Evolutionary conservation across 1,140 invertebrate species (phyloP).

Genomic region (Homarus americanus): DNA sequence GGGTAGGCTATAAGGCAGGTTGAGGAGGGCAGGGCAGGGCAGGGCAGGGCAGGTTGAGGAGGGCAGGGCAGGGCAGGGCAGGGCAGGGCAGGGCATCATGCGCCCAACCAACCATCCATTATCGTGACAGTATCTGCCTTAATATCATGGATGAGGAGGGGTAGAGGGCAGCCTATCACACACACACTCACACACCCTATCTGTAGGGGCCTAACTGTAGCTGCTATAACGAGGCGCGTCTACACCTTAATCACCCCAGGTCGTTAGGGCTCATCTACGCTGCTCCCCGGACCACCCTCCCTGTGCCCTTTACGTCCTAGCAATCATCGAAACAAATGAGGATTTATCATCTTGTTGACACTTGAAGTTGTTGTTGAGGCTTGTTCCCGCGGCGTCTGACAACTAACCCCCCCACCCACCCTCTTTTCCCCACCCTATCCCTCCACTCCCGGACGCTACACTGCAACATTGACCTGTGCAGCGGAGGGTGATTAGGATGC

Average conservation of each 20-base stretch:
- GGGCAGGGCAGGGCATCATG: no score
- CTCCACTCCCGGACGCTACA: neutral
- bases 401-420: neutral
- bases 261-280: neutral
- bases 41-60: no score
- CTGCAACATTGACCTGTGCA: neutral
- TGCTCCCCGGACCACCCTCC: neutral
- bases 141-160: no score
- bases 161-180: neutral
- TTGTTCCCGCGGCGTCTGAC: no score
- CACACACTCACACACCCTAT: neutral
- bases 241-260: neutral
- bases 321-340: constrained; percentile 9
- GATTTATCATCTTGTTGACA: constrained; percentile 15
- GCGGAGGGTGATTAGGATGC: neutral
- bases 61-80: no score
- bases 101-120: no score
- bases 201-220: neutral
- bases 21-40: no score
- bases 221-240: neutral
- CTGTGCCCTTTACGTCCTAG: neutral
- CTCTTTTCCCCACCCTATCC: neutral
- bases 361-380: neutral
- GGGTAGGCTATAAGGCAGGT: no score
- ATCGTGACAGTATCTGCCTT: no score